Evolutionary conservation across 2,797 vertebrate species (phyloP), one percentile per base, ranked within the genome.

Genomic region (Ibycter americanus): DNA sequence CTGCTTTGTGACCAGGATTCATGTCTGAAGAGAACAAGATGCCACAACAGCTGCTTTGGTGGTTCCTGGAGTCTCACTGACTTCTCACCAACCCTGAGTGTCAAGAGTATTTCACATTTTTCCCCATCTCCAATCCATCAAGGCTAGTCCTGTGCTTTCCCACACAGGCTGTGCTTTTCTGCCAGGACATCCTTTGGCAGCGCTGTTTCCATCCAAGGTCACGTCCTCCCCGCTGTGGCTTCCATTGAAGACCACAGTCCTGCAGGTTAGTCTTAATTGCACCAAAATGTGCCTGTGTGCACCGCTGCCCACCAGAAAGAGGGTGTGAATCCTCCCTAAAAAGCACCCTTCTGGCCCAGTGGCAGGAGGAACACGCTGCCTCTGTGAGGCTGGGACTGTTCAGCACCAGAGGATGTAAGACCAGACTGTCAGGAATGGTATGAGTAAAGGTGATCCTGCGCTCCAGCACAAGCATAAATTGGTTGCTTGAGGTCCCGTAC

Each of bases 361-460:
- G 34, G 40, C 23, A 67, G 52, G 52, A 76, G 25, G 49, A 72
- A 7, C 34, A 51, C 40, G 15, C 34, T 92, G 36, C 47, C 34
- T 44, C 0, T 0, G 7, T 31, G 15, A 47, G 44, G 25, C 34
- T 77, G 29, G 63, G 40, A 42, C 17, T 59, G 38, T 23, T 31
- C 17, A 70, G 47, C 56, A 72, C 44, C 85, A 72, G 26, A n/a
- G 10, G 8, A 12, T 82, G 20, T 26, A 90, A 46, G 18, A 36
- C 9, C 40, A 58, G 13, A 11, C 52, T 84, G 3, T 11, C 20
- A 29, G 46, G n/a, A 56, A 23, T 15, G 20, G 18, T 25, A 8
- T 13, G 8, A 34, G 23, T 77, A 23, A 78, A 66, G 56, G 44
- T 40, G 42, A 58, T 44, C 42, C 32, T 65, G 27, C 31, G 20